phyloP scores from a whole-genome alignment of 2,888 invertebrate genomes.

The Phortica magna region DNA sequence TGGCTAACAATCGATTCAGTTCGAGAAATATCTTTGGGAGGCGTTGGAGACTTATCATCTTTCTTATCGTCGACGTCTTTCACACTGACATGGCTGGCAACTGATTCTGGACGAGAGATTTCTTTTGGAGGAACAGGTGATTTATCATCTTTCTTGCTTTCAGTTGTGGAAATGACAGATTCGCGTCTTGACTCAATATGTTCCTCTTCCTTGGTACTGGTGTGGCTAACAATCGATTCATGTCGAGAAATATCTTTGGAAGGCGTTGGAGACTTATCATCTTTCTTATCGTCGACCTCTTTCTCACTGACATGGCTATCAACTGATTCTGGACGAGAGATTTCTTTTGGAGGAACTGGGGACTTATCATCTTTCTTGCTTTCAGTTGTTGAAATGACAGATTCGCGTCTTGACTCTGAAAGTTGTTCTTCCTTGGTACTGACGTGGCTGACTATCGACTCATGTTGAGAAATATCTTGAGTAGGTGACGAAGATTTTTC shows the following conservation, averaged over 20 bases:
- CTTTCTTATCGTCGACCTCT: constrained; percentile 41
- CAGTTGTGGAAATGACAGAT: constrained; percentile 16
- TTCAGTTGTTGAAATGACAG: background rate
- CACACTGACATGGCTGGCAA: constrained; percentile 14
- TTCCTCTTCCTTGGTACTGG: constrained; percentile 44
- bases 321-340: constrained; percentile 71
- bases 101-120: constrained; percentile 67
- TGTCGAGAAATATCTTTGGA: constrained; percentile 68
- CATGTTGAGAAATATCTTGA: constrained; percentile 16
- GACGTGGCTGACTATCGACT: constrained; percentile 26
- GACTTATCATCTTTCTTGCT: constrained; percentile 29
- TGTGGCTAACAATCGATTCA: constrained; percentile 54
- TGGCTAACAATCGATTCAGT: constrained; percentile 61
- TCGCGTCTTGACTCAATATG: constrained; percentile 42
- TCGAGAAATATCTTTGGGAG: constrained; percentile 65
- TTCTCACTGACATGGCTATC: constrained; percentile 45
- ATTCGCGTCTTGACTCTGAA: constrained; percentile 38
- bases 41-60: constrained; percentile 40
- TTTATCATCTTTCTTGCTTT: constrained; percentile 26
- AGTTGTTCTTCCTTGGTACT: constrained; percentile 27
- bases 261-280: constrained; percentile 41
- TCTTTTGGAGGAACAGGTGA: constrained; percentile 38
- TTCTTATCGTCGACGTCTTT: constrained; percentile 42
- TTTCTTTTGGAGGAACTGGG: constrained; percentile 47
- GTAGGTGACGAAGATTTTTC: constrained; percentile 31